Base-by-base conservation (phyloP, 2,888 invertebrate species). In the Scaptomyza cyrtandrae region DNA sequence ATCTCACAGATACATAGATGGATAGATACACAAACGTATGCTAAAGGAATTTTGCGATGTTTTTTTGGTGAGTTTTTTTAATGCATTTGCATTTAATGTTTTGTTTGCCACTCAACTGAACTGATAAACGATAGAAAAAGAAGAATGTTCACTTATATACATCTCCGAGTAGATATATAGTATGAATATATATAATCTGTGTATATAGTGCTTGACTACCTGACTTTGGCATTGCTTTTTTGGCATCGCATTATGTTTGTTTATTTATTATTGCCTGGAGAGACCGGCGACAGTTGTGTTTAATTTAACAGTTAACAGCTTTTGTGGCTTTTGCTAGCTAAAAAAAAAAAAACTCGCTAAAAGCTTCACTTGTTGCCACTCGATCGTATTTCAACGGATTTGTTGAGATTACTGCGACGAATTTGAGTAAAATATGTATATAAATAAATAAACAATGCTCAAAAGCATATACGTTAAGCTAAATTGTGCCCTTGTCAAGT, bases 301-400 rank as follows among this genome's bases (percentile, higher is more conserved):
- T 89, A 82, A 78, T 73, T 85, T 82, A 87, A 80, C 86, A 80
- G 77, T 88, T 87, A 88, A 83, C 88, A 83, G 74, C 74, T 77
- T 77, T 67, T 59, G 60, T 52, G 73, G 77, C 71, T 81, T 73
- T 64, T 71, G 71, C 73, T 33, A 65, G 68, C 41, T 58, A 75
- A 65, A 62, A 35, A 75, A 59, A 63, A 35, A 13, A 35, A 39
- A 39, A 39, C 39, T 39, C 65, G 75, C 77, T 78, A 78, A 78
- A 77, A 76, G 83, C 78, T 65, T 58, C 58, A 49, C 45, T 52
- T 57, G 61, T 52, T 52, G 45, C 61, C 45, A 65, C 49, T 39
- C 57, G 72, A 72, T 73, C 67, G 62, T 65, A 78, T 77, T 75
- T 71, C 74, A 67, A 48, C 43, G 50, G 66, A 67, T 67, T 67